phyloP scores from a whole-genome alignment of 2,888 invertebrate genomes.

The Melanotus villosus region DNA sequence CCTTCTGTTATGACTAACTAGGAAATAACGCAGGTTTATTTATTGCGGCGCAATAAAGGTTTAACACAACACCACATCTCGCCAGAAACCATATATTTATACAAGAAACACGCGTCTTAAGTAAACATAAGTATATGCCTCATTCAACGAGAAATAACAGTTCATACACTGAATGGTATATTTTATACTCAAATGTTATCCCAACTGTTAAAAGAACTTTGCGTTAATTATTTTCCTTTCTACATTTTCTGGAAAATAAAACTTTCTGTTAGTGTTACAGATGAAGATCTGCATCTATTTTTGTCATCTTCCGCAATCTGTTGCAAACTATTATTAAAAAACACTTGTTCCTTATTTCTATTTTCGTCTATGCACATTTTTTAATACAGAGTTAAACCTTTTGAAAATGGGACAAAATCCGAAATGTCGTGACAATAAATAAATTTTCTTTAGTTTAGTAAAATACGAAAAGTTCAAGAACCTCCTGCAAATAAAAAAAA shows the following conservation, averaged over 20 bases:
- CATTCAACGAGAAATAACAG: conserved; percentile 44
- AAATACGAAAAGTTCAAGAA: too few species aligned
- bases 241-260: not conserved
- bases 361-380: too few species aligned
- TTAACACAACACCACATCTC: conserved; percentile 62
- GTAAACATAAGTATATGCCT: conserved; percentile 57
- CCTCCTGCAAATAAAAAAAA: too few species aligned
- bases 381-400: too few species aligned
- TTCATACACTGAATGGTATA: conserved; percentile 32
- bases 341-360: too few species aligned
- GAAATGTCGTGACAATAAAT: too few species aligned
- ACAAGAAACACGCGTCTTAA: conserved; percentile 60
- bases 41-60: conserved; percentile 62
- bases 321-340: too few species aligned
- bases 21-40: conserved; percentile 56
- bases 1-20: conserved; percentile 55
- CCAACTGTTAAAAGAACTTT: conserved; percentile 3
- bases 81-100: conserved; percentile 63
- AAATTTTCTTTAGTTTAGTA: too few species aligned
- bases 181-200: conserved; percentile 27
- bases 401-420: too few species aligned
- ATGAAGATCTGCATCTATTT: too few species aligned
- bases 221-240: conserved; percentile 10
- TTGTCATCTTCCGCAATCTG: too few species aligned
- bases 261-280: too few species aligned